Base-by-base conservation (phyloP, 1,140 invertebrate species). In the Scaptomyza montana region DNA sequence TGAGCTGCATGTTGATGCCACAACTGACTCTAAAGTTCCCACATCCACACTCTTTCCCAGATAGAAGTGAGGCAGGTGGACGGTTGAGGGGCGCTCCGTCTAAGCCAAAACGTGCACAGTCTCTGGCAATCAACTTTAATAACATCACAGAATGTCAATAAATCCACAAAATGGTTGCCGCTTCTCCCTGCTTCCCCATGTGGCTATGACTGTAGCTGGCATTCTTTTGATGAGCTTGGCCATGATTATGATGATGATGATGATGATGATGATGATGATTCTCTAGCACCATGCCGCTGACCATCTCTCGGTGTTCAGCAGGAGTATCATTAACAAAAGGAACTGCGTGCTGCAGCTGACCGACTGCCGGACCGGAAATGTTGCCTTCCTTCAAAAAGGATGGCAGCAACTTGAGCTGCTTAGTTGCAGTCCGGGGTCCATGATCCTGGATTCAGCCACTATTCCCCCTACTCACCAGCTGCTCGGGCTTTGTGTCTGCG, bases 141-240 rank as follows among this genome's bases (percentile, higher is more conserved):
- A 89, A 89, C 85, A 89, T 89, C 85, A 89, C 85, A 89, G 85
- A 89, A 89, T 89, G 85, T 89, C 85, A 89, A 89, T 89, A 89
- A 89, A 89, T 89, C 85, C 85, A 85, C 77, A 89, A 80, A 89
- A 89, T 84, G 80, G 71, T 80, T 75, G 64, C 49, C 75, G 68
- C 78, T 75, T 57, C 49, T 71, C 69, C 64, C 13, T 9, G 12
- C 39, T 30, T 12, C 53, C 19, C 30, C 33, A 9, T 49, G 45
- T 60, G 66, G 50, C 45, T 64, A 46, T 74, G 30, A 9, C 43
- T 55, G n/a, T 53, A 51, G 9, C 53, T 36, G 53, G 55, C 75
- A 87, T 76, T 64, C 75, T 50, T 81, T 72, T 50, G 19, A 66
- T 46, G 50, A 6, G 30, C 30, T 33, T 33, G 30, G 7, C 4